phyloP scores from a whole-genome alignment of 2,888 invertebrate species.

The Drosophila nr. fundita region DNA sequence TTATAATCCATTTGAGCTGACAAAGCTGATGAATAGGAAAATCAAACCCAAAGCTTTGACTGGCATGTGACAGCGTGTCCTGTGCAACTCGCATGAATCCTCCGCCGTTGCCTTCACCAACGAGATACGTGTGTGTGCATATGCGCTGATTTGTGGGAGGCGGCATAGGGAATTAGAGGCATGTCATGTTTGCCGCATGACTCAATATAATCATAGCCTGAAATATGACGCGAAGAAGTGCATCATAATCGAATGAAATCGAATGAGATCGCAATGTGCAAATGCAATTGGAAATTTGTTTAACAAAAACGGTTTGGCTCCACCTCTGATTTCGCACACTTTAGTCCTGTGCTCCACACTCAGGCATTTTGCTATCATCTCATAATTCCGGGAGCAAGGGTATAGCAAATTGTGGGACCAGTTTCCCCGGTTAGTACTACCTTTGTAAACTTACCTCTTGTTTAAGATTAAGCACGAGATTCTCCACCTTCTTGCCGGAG shows the following conservation, averaged over 20 bases:
- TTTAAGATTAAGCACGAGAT: conserved; percentile 91
- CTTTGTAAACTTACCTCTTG: conserved; percentile 88
- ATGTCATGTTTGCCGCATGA: conserved; percentile 2
- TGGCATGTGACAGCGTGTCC: conserved; percentile 19
- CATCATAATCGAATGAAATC: conserved; percentile 29
- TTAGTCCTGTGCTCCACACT: not conserved
- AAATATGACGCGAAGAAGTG: conserved; percentile 3
- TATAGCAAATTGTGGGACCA: not conserved
- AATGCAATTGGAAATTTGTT: conserved; percentile 1
- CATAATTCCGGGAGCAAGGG: not conserved
- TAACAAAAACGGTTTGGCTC: not conserved
- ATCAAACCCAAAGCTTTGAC: conserved; percentile 41
- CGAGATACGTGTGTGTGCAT: conserved; percentile 2
- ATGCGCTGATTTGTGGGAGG: too few relatives aligned
- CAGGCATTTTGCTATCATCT: too few relatives aligned
- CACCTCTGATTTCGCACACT: not conserved
- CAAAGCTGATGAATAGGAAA: conserved; percentile 67
- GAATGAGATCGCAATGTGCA: conserved; percentile 13
- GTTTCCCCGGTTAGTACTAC: not conserved
- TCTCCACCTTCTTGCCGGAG: conserved; percentile 92
- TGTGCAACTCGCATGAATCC: not conserved
- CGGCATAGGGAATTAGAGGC: conserved; percentile 13
- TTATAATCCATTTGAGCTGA: conserved; percentile 33
- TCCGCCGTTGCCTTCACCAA: not conserved
- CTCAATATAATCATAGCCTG: conserved; percentile 12